Evolutionary conservation across 2,797 vertebrate genomes (phyloP).

Genomic region (Phataginus tetradactyla): DNA sequence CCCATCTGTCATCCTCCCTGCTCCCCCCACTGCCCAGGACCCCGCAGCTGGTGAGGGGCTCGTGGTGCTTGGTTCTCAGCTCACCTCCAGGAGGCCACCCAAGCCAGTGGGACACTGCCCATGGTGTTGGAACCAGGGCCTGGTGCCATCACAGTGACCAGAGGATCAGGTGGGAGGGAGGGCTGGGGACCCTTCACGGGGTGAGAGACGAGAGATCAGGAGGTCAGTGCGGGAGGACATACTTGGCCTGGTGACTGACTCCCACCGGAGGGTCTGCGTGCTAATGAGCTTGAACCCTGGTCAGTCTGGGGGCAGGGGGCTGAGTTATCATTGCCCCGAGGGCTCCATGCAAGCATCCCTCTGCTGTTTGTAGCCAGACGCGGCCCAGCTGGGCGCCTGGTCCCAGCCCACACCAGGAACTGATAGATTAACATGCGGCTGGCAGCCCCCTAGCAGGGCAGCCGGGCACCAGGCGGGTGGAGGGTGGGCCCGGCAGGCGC

Average conservation of each 20-base stretch:
- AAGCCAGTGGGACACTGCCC: rapidly evolving
- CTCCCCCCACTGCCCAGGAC: not conserved
- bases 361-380: not conserved
- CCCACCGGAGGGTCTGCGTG: not conserved
- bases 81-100: not conserved
- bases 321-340: conserved; percentile 18
- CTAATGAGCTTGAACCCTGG: conserved; percentile 89
- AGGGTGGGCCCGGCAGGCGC: not conserved
- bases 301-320: not conserved
- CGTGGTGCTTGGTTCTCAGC: rapidly evolving
- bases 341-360: not conserved
- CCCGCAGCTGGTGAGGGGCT: not conserved
- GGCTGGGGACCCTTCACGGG: not conserved
- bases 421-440: not conserved
- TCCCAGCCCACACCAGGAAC: conserved; percentile 65
- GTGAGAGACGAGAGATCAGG: not conserved
- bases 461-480: not conserved
- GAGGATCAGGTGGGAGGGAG: not conserved
- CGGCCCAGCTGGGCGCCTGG: conserved; percentile 42
- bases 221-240: not conserved
- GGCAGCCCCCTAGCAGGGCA: not conserved
- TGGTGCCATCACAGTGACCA: not conserved
- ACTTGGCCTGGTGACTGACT: not conserved
- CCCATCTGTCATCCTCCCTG: not conserved
- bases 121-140: not conserved